Conservation (phyloP, 92 coral and sea anemone genomes). For the Siderastrea siderea region DNA sequence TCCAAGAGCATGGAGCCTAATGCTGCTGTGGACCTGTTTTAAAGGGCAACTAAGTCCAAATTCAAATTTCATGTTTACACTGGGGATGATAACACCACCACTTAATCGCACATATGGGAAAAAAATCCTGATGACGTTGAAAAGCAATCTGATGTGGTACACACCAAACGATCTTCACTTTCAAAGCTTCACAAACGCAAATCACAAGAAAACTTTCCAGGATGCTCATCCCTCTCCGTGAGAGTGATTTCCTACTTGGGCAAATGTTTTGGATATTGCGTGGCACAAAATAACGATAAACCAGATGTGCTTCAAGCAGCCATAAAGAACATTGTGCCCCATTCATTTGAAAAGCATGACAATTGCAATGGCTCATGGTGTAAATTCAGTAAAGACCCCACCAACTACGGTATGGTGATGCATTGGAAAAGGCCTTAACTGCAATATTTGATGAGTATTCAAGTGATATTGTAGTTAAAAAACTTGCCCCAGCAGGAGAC, state of each 20-base stretch:
- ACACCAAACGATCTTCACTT: slow-evolving; percentile 46
- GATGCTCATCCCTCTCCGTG: neutral
- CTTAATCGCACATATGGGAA: slow-evolving; percentile 36
- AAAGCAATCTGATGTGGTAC: slow-evolving; percentile 44
- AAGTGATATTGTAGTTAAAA: slow-evolving; percentile 63
- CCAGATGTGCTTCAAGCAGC: neutral
- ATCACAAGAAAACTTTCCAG: neutral
- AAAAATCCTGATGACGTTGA: slow-evolving; percentile 46
- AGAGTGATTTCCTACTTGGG: neutral
- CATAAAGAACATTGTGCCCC: slow-evolving; percentile 34
- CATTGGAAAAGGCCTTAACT: slow-evolving; percentile 27
- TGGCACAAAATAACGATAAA: neutral
- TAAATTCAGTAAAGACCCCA: slow-evolving; percentile 2
- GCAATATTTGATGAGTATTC: slow-evolving; percentile 44
- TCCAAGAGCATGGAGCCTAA: slow-evolving; percentile 66
- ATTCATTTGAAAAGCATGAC: slow-evolving; percentile 67
- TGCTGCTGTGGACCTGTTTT: slow-evolving; percentile 49
- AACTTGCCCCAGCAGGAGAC: slow-evolving; percentile 63
- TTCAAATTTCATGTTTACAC: neutral
- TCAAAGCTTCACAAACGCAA: neutral
- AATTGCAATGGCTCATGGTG: slow-evolving; percentile 65
- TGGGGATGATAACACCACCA: slow-evolving; percentile 74
- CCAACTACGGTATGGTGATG: slow-evolving; percentile 51
- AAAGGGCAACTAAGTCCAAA: neutral
- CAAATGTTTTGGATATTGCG: neutral